A percentile compares a stretch with the other conserved stretches of the same genome.
Evolutionary conservation across 2,113 vertebrate species (phyloP).

Genomic region (Himantopus leucocephalus): DNA sequence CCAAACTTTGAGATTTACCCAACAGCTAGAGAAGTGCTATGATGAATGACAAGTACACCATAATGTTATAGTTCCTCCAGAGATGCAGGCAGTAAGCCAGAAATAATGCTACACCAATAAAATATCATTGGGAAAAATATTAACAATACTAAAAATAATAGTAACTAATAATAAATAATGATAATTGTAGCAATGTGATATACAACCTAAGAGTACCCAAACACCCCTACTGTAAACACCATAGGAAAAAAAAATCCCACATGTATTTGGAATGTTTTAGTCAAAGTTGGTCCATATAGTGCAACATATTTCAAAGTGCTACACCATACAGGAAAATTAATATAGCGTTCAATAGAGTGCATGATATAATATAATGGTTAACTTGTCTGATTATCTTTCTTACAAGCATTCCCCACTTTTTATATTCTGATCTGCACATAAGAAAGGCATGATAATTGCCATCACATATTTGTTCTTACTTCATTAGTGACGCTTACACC

Average conservation of each 20-base stretch:
- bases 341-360: not conserved
- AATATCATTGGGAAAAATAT: not conserved
- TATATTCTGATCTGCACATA: not conserved
- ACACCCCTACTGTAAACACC: not conserved
- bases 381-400: not conserved
- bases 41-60: rapidly evolving
- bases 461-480: slow-evolving; percentile 44
- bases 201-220: not conserved
- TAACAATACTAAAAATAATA: not conserved
- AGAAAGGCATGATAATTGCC: slow-evolving; percentile 26
- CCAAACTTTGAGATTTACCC: not conserved
- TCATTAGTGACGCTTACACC: slow-evolving; percentile 36
- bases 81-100: not conserved
- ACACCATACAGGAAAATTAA: not conserved
- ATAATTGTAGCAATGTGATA: not conserved
- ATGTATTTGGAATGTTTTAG: not conserved
- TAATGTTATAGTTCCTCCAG: not conserved
- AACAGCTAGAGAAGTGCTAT: not conserved
- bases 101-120: not conserved
- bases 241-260: not conserved
- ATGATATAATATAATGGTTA: not conserved
- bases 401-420: not conserved
- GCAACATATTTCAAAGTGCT: not conserved
- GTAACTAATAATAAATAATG: not conserved
- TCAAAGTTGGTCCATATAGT: not conserved